Evolutionary conservation across 2,113 vertebrate species (phyloP), one percentile per base, ranked within the genome.

Genomic region (Gasterosteus nipponicus): DNA sequence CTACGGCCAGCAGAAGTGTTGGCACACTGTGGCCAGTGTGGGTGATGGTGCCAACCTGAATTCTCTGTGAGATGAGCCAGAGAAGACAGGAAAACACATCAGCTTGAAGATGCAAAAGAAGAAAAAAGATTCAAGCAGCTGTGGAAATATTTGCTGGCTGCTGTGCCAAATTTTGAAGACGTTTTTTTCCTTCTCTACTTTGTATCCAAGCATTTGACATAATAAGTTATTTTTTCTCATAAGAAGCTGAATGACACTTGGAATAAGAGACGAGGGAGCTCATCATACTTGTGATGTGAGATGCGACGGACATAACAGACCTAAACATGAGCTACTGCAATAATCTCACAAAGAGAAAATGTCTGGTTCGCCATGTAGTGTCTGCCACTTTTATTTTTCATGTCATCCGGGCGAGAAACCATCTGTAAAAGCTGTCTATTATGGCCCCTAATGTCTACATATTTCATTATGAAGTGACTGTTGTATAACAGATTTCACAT

Each of bases 71-170:
- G 64, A 69, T 51, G 80, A 39, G 86, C 86, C 89, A 90, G 68
- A 86, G 87, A 87, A 70, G 42, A 38, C 85, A 81, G 73, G 80
- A 88, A 91, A 90, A 87, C 85, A 85, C 87, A 90, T 87, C 85
- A 88, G 85, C 77, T 70, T 75, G 60, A 82, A 84, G 90, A 92
- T 83, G 83, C 67, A 85, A 66, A 84, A 84, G 54, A 75, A 61
- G 46, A 67, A 82, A 66, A 87, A 84, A 66, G 76, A 61, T 72
- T 68, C 57, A 70, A 72, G 74, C 87, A 89, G 82, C 83, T 92
- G 86, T 87, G 87, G 54, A 83, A 85, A 75, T 83, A 60, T 85
- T 72, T 80, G 73, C 57, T 77, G 42, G 63, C 71, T 59, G 47
- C 41, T 54, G 7, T 22, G 35, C 47, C 67, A 76, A 51, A 68